These are phyloP conservation scores for Rhamnusium bicolor DNA, from an alignment of 2,888 invertebrate species.

Conservation along the genomic window DNA sequence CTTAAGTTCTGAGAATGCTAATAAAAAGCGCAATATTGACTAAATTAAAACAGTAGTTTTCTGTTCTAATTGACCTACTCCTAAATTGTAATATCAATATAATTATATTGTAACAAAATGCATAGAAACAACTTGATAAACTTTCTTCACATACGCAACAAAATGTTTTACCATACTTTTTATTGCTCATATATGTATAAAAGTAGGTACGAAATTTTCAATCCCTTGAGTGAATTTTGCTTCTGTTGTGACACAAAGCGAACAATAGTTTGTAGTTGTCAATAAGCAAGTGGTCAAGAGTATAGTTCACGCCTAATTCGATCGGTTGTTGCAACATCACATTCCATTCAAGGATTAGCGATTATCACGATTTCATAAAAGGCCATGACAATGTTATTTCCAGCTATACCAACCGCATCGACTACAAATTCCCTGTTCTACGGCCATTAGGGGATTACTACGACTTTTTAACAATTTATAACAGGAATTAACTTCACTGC, in stretches of 20 bases:
- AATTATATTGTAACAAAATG: too few relatives aligned
- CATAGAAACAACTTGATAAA: too few relatives aligned
- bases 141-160: too few relatives aligned
- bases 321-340: conserved; percentile 24
- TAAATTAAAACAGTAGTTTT: too few relatives aligned
- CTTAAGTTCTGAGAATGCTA: too few relatives aligned
- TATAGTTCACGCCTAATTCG: conserved; percentile 30
- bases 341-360: not conserved
- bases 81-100: too few relatives aligned
- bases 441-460: conserved; percentile 30
- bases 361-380: conserved; percentile 14
- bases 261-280: conserved; percentile 23
- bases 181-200: not conserved
- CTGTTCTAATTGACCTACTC: too few relatives aligned
- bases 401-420: conserved; percentile 9
- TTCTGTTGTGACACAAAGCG: conserved; percentile 6
- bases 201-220: not conserved
- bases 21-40: too few relatives aligned
- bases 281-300: conserved; percentile 37
- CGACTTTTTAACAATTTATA: conserved; percentile 16
- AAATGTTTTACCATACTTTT: not conserved
- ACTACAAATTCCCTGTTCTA: conserved; percentile 28
- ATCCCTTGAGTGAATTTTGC: conserved; percentile 17
- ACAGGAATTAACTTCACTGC: conserved; percentile 1
- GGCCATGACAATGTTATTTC: conserved; percentile 21